These are phyloP conservation scores for Carterocephalus palaemon DNA, from an alignment of 2,888 invertebrate genomes.

Conservation along the genomic window DNA sequence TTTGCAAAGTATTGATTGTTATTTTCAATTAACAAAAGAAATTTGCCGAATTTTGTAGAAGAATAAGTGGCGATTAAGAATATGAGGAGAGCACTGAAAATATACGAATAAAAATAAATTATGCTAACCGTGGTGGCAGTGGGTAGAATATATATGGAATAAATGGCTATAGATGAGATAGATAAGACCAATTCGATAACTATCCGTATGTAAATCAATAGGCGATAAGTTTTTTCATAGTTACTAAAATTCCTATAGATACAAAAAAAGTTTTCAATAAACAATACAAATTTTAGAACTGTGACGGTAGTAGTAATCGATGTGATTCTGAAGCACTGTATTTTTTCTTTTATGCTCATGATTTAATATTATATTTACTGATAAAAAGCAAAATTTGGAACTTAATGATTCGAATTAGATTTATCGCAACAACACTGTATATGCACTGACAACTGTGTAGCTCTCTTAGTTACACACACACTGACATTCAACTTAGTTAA, in stretches of 20 bases:
- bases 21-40: conserved; percentile 2
- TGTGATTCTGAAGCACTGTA: conserved; percentile 1
- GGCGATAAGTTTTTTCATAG: conserved; percentile 5
- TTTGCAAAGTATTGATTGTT: conserved; percentile 6
- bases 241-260: conserved; percentile 13
- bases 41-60: not conserved
- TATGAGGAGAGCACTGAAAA: not conserved
- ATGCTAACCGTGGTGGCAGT: too few relatives aligned
- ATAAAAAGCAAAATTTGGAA: too few relatives aligned
- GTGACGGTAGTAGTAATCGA: conserved; percentile 1
- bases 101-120: conserved; percentile 10
- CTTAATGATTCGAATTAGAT: too few relatives aligned
- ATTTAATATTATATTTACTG: too few relatives aligned
- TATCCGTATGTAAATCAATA: conserved; percentile 2
- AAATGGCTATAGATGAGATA: not conserved
- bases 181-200: not conserved
- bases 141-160: not conserved
- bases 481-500: too few relatives aligned
- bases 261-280: conserved; percentile 12
- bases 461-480: too few relatives aligned
- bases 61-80: conserved; percentile 1
- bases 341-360: conserved; percentile 12
- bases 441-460: too few relatives aligned
- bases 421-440: too few relatives aligned
- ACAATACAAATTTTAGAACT: conserved; percentile 7